Conservation (phyloP, 2,113 vertebrate genomes). For the Microtus richardsoni region DNA sequence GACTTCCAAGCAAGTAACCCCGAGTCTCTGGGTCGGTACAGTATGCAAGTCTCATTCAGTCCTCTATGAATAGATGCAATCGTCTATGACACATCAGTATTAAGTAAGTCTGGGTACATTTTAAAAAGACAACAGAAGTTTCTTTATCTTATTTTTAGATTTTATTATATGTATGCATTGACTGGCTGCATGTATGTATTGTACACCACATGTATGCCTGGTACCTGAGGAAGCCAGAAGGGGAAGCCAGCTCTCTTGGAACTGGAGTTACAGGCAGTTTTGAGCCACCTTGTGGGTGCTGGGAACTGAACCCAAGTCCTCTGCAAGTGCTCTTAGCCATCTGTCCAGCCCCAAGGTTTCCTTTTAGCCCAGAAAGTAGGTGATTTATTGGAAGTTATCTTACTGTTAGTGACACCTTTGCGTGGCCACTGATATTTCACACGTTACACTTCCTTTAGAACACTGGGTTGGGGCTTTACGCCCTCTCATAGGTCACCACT, state of each 20-base stretch:
- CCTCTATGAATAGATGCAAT: too few species aligned
- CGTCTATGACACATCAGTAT: background rate
- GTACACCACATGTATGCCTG: background rate
- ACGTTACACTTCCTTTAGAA: slow-evolving; percentile 5
- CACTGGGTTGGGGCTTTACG: background rate
- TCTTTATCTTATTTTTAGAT: background rate
- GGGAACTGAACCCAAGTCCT: background rate
- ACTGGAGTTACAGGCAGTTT: background rate
- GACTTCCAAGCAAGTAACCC: too few species aligned
- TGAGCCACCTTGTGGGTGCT: background rate
- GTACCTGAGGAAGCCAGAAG: background rate
- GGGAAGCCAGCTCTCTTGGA: background rate
- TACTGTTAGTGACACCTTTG: slow-evolving; percentile 37
- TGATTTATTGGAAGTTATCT: background rate
- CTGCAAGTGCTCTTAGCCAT: background rate
- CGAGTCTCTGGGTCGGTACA: rapidly evolving
- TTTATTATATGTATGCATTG: background rate
- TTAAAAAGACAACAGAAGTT: background rate
- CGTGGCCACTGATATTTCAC: background rate
- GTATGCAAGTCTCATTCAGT: background rate
- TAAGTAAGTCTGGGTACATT: background rate
- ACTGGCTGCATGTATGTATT: background rate
- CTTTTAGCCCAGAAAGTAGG: background rate
- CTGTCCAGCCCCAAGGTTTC: background rate
- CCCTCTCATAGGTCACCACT: background rate